Conservation (phyloP, 2,113 vertebrate species). For the Chroicocephalus ridibundus region DNA sequence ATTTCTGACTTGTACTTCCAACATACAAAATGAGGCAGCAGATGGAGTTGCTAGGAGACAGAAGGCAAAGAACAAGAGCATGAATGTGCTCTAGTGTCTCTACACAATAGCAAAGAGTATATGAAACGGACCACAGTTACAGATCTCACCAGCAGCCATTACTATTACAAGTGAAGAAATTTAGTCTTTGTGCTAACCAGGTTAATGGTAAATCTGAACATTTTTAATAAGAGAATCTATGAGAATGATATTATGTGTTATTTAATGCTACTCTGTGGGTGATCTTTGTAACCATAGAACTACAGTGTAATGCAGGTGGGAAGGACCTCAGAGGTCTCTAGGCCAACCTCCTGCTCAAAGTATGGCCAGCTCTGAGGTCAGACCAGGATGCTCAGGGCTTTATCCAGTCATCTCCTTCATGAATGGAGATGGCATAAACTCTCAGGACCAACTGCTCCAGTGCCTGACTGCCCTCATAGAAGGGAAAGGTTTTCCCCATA, state of each 20-base stretch:
- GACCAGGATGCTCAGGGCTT: not conserved
- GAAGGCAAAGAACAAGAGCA: constrained; percentile 45
- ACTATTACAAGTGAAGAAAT: not conserved
- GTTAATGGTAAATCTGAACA: not conserved
- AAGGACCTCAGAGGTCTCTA: not conserved
- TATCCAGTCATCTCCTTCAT: not conserved
- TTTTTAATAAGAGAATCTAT: not conserved
- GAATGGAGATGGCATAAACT: not conserved
- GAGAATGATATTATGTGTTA: not conserved
- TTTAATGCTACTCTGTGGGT: not conserved
- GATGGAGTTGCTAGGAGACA: constrained; percentile 72
- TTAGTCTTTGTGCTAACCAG: not conserved
- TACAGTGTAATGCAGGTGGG: not conserved
- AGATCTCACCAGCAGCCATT: not conserved
- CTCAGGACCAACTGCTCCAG: not conserved
- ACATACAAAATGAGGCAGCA: constrained; percentile 54
- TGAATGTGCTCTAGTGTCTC: constrained; percentile 39
- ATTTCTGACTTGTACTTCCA: constrained; percentile 43
- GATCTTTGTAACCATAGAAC: not conserved
- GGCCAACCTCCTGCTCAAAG: not conserved
- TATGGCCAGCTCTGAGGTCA: not conserved
- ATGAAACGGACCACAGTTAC: not conserved
- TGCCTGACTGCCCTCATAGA: not conserved
- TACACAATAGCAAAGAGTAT: constrained; percentile 23
- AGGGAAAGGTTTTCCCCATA: not conserved